Evolutionary conservation across 2,113 vertebrate species (phyloP), one percentile per base, ranked within the genome.

Genomic region (Oostethus manadensis): DNA sequence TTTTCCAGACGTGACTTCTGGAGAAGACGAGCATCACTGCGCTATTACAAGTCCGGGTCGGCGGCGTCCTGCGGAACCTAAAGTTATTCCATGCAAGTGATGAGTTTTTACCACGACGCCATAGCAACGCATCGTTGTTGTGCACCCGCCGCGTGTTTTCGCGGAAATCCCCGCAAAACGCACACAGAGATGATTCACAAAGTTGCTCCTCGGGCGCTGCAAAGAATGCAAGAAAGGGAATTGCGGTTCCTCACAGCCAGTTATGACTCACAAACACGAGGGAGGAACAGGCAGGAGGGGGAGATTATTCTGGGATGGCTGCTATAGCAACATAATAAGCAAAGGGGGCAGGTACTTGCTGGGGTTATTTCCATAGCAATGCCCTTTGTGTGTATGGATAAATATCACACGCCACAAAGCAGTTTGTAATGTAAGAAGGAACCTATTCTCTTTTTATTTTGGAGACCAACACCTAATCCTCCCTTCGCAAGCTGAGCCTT

Each of bases 321-420:
- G 79, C 87, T 70, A 86, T 90, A 58, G 87, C 61, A 90, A 89
- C 90, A 91, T 87, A 90, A 91, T 89, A 91, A 89, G 89, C 86
- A 86, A 54, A 83, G 68, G 75, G 86, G 86, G 80, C 71, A 82
- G 82, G 82, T 87, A 87, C 84, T 79, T 73, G 70, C 66, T 79
- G 64, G 38, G 64, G 66, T 63, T 79, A 87, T 91, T 87, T 82
- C 88, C 87, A 89, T 90, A 85, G 89, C 77, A 82, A 90, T 87
- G 66, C 63, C 68, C 63, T 66, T 57, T 76, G 68, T 87, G 85
- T 86, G 81, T 89, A 80, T 71, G 68, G 77, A 87, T 88, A 89
- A 87, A 90, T 89, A 88, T 83, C 73, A 70, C 71, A 81, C 81
- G 75, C 70, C 74, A 78, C 75, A 87, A 86, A 73, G 70, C 58